A percentile compares a stretch with the other conserved stretches of the same genome.
These are phyloP conservation scores for Agrilus mali DNA, from an alignment of 2,888 invertebrate species.

Conservation along the genomic window DNA sequence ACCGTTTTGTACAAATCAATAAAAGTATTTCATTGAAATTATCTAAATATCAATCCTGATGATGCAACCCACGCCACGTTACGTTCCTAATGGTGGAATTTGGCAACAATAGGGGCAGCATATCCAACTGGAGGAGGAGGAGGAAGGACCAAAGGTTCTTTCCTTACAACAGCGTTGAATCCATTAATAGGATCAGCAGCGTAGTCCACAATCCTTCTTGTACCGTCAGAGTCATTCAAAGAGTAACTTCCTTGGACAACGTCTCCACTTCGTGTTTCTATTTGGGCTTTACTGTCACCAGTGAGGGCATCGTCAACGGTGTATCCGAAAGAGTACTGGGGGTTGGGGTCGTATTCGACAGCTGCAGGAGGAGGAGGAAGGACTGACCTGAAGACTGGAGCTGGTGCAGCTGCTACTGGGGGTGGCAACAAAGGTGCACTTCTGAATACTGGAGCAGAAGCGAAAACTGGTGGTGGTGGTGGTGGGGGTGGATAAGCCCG, in stretches of 20 bases:
- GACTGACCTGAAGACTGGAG: constrained; percentile 16
- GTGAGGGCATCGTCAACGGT: constrained; percentile 42
- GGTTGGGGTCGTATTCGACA: constrained; percentile 34
- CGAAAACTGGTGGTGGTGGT: too few relatives aligned
- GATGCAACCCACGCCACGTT: too few relatives aligned
- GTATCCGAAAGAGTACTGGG: constrained; percentile 43
- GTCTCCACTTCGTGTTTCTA: constrained; percentile 38
- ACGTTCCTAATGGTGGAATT: not conserved
- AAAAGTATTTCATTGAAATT: too few relatives aligned
- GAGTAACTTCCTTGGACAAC: constrained; percentile 41
- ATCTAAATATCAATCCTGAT: too few relatives aligned
- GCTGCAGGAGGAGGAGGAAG: constrained; percentile 20
- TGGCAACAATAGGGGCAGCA: constrained; percentile 8
- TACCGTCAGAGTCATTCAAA: constrained; percentile 40
- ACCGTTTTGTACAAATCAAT: too few relatives aligned
- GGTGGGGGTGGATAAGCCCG: not conserved
- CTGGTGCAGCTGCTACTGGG: constrained; percentile 2
- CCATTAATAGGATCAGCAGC: constrained; percentile 47
- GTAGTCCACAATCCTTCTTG: constrained; percentile 39
- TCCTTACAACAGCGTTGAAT: constrained; percentile 50
- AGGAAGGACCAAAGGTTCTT: constrained; percentile 37
- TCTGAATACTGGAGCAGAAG: constrained; percentile 14
- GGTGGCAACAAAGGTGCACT: constrained; percentile 26
- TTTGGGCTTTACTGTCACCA: constrained; percentile 40
- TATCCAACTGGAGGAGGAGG: constrained; percentile 22